Evolutionary conservation across 2,113 vertebrate species (phyloP), one percentile per base, ranked within the genome.

Genomic region (Lepus timidus): DNA sequence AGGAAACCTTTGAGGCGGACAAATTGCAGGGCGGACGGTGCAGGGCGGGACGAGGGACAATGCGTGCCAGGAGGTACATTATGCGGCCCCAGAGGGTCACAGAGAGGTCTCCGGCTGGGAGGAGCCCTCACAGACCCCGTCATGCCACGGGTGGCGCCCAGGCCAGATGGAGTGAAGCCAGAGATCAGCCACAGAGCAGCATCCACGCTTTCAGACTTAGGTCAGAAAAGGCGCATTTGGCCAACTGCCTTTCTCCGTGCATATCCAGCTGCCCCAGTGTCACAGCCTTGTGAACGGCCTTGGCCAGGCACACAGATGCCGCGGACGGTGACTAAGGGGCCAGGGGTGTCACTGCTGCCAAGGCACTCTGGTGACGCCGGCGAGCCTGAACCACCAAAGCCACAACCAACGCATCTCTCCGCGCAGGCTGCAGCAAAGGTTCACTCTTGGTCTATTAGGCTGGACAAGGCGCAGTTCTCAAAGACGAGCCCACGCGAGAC

Each of bases 21-120:
- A 27, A 20, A 73, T 1, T 25, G 68, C 0, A 0, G 3, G 0
- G 62, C 71, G 17, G 25, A 58, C 4, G 19, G 92, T 76, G 17
- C 1, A 64, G 65, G 39, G 55, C 11, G 70, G 70, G 79, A 16
- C 33, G 25, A 1, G 4, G 73, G 55, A 88, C 67, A 33, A 27
- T 16, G 87, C 27, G n/a, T 11, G 2, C 93, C 22, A 33, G 89
- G 73, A 87, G 87, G 22, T 0, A 0, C 71, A 64, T 1, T 64
- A 61, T 4, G 12, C 49, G 14, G 9, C 1, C 7, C 8, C 31
- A 49, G 73, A 80, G 17, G 84, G 88, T 83, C 70, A 86, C 51
- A 0, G 11, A 14, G 70, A 44, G 82, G 90, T 39, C 58, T 62
- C 51, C 0, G 0, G 78, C 85, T 8, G 62, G 84, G 14, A 52